Percentiles rank a stretch among this genome's conserved stretches.
Conservation (phyloP, 2,113 vertebrate genomes). For the Chaetodon auriga region DNA sequence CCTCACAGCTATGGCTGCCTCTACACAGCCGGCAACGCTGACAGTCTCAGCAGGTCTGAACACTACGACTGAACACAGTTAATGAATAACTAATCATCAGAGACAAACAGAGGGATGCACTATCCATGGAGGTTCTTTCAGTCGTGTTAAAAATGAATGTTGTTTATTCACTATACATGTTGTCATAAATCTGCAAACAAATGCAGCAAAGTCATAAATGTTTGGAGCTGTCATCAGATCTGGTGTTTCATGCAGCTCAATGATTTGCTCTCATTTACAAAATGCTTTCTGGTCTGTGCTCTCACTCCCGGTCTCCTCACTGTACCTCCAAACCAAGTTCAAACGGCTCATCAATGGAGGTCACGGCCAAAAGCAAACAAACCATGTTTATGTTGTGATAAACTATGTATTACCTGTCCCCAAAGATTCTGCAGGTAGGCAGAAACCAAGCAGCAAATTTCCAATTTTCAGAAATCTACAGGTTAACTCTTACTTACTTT, state of each 20-base stretch:
- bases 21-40: slow-evolving; percentile 22
- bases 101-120: not conserved
- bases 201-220: not conserved
- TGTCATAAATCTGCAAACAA: not conserved
- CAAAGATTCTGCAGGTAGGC: not conserved
- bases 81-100: slow-evolving; percentile 23
- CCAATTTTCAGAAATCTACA: not conserved
- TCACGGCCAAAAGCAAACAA: not conserved
- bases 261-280: not conserved
- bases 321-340: not conserved
- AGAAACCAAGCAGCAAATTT: not conserved
- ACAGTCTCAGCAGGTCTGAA: not conserved
- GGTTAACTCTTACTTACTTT: not conserved
- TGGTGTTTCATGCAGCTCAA: not conserved
- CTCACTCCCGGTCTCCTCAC: not conserved
- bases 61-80: not conserved
- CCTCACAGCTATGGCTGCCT: slow-evolving; percentile 39
- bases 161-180: not conserved
- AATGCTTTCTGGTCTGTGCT: not conserved
- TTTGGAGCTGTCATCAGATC: not conserved
- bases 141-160: not conserved
- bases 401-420: not conserved
- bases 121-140: not conserved
- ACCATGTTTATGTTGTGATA: not conserved
- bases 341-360: not conserved